Percentiles rank a stretch among this genome's conserved stretches.
Evolutionary conservation across 2,113 vertebrate genomes (phyloP).

Genomic region (Arothron firmamentum): DNA sequence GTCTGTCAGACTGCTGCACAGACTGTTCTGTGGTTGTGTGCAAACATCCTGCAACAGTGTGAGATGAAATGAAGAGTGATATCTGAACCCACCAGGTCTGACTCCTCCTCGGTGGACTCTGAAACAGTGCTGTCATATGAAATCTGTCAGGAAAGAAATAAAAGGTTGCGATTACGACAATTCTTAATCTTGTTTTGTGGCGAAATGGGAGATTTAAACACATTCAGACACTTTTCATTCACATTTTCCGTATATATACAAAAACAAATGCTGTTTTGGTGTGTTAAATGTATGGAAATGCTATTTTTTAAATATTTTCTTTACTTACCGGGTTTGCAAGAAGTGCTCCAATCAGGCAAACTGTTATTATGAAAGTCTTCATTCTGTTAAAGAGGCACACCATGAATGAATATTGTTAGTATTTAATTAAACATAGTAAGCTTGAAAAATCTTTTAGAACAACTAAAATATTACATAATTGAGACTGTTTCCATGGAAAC

Average conservation of each 20-base stretch:
- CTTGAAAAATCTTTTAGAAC: neutral
- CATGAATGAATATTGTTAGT: neutral
- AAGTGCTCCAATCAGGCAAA: slow-evolving; percentile 62
- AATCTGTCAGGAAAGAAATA: slow-evolving; percentile 49
- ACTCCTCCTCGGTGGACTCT: slow-evolving; percentile 36
- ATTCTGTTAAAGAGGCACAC: slow-evolving; percentile 51
- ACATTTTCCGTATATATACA: neutral
- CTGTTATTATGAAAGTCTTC: slow-evolving; percentile 43
- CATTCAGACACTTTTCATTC: neutral
- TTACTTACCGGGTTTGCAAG: slow-evolving; percentile 66
- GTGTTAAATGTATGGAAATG: too few species aligned
- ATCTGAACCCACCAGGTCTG: slow-evolving; percentile 56
- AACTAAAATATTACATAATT: neutral
- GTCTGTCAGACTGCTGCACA: neutral
- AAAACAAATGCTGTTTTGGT: neutral
- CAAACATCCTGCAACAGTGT: neutral
- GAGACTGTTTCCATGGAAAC: neutral
- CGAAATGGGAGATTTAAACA: neutral
- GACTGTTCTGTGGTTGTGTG: neutral
- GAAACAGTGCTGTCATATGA: slow-evolving; percentile 18
- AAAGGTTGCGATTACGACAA: neutral
- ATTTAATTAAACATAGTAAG: neutral
- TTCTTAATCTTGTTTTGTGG: too few species aligned
- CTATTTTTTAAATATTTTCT: neutral
- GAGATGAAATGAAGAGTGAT: neutral